These are phyloP conservation scores for Lacanobia oleracea DNA, from an alignment of 2,888 invertebrate species.

Conservation along the genomic window DNA sequence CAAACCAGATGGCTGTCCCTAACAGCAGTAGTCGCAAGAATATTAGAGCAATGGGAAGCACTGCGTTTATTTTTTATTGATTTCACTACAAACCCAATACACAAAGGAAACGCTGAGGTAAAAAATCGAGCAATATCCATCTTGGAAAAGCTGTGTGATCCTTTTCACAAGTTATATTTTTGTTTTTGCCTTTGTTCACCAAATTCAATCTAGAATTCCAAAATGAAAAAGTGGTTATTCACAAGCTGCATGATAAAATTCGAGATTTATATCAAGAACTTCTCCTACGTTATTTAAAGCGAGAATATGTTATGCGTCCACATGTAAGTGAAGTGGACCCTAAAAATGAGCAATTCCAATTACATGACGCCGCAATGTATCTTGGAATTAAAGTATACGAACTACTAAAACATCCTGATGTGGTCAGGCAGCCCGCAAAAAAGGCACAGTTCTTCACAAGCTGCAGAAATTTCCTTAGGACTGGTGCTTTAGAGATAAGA, in stretches of 20 bases:
- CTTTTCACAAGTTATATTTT: slow-evolving; percentile 34
- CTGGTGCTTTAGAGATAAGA: slow-evolving; percentile 46
- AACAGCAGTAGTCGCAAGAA: slow-evolving; percentile 14
- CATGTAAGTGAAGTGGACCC: slow-evolving; percentile 16
- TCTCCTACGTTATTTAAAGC: slow-evolving; percentile 13
- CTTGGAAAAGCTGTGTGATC: slow-evolving; percentile 34
- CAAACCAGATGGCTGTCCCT: slow-evolving; percentile 12
- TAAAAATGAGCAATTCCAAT: slow-evolving; percentile 18
- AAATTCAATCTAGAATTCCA: slow-evolving; percentile 47
- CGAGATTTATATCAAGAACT: slow-evolving; percentile 21
- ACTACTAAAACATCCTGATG: slow-evolving; percentile 49
- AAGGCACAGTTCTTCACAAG: slow-evolving; percentile 50
- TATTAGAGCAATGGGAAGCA: slow-evolving; percentile 27
- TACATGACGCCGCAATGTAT: slow-evolving; percentile 37
- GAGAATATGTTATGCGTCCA: neutral
- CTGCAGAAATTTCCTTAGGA: slow-evolving; percentile 49
- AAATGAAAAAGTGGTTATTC: slow-evolving; percentile 26
- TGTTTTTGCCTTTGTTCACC: slow-evolving; percentile 39
- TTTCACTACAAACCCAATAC: slow-evolving; percentile 34
- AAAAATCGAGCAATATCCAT: slow-evolving; percentile 34
- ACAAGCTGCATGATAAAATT: slow-evolving; percentile 43
- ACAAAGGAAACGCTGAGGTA: slow-evolving; percentile 22
- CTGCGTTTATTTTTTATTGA: slow-evolving; percentile 29
- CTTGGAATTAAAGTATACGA: slow-evolving; percentile 45
- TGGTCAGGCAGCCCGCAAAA: slow-evolving; percentile 47